A percentile compares a stretch with the other conserved stretches of the same genome.
These are phyloP conservation scores for Lochmaea capreae DNA, from an alignment of 2,888 invertebrate genomes.

Conservation along the genomic window DNA sequence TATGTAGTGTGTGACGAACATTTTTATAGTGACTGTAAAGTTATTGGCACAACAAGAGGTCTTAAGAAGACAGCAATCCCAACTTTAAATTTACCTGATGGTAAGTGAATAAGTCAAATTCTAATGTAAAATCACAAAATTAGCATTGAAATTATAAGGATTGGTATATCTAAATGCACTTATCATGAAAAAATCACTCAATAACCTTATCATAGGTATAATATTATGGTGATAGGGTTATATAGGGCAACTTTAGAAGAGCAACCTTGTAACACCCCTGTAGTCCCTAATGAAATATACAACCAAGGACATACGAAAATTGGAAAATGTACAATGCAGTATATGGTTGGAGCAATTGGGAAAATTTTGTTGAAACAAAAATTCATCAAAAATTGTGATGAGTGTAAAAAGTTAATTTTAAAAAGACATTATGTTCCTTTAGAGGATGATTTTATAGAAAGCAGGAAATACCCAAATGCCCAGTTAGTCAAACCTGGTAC, in stretches of 20 bases:
- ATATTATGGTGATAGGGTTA: no score
- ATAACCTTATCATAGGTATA: neutral
- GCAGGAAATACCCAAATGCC: slow-evolving; percentile 1
- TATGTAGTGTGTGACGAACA: neutral
- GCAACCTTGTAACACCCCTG: neutral
- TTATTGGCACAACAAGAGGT: neutral
- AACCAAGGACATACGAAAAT: neutral
- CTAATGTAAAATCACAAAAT: neutral
- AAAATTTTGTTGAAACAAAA: slow-evolving; percentile 1
- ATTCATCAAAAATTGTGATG: neutral
- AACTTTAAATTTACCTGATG: no score
- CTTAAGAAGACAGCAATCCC: no score
- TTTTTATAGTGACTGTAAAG: neutral
- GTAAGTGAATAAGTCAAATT: no score
- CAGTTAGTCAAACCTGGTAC: slow-evolving; percentile 1
- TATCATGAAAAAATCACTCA: neutral
- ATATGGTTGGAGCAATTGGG: neutral
- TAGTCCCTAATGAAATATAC: neutral
- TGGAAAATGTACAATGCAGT: slow-evolving; percentile 2
- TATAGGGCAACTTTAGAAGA: no score
- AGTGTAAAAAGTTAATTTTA: neutral
- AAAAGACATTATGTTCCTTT: slow-evolving; percentile 2
- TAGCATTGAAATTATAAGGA: neutral
- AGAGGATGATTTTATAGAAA: neutral
- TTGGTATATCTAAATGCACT: neutral